Evolutionary conservation across 1,140 invertebrate species (phyloP), one percentile per base, ranked within the genome.

Genomic region (Lerema accius): DNA sequence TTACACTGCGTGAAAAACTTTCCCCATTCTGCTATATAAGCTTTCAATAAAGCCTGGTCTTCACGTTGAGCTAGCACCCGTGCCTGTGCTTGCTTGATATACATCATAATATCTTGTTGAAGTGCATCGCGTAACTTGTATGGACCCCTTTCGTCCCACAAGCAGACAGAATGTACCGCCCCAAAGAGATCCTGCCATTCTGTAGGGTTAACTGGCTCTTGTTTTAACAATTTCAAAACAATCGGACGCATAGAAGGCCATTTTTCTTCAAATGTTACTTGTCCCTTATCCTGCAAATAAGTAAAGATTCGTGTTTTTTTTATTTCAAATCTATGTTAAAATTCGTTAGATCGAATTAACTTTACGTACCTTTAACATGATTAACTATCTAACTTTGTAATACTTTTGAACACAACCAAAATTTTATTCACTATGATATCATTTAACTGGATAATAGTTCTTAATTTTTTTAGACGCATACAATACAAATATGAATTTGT

Each of bases 101-200:
- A 99, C 73, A 97, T 95, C 78, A 98, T 94, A 67, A 99, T 98
- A 84, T 99, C 97, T 79, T 98, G 96, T 78, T 97, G 95, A 1
- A 99, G 91, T 23, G 96, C 96, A 81, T 97, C 95, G 74, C 96
- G 94, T 45, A 99, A 94, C 53, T 90, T 98, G 4, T 93, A 92
- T 6, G 97, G 94, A 1, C 97, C 98, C 91, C 98, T 98, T 74
- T 99, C 98, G 91, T 99, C 98, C 97, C 98, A 99, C 11, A 99
- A 84, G 85, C 98, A 99, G 5, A 99, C 97, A 46, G 95, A 93
- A 92, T 99, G 97, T 5, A 99, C 97, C 45, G 96, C 96, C 91
- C 97, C 98, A 91, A 99, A 99, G 64, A 99, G 91, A 86, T 98
- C 97, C 87, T 99, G 98, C 98, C 98, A 99, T 93, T 99, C 98